Percentiles rank a stretch among this genome's conserved stretches.
These are phyloP conservation scores for Spodoptera litura DNA, from an alignment of 1,140 invertebrate species.

Conservation along the genomic window DNA sequence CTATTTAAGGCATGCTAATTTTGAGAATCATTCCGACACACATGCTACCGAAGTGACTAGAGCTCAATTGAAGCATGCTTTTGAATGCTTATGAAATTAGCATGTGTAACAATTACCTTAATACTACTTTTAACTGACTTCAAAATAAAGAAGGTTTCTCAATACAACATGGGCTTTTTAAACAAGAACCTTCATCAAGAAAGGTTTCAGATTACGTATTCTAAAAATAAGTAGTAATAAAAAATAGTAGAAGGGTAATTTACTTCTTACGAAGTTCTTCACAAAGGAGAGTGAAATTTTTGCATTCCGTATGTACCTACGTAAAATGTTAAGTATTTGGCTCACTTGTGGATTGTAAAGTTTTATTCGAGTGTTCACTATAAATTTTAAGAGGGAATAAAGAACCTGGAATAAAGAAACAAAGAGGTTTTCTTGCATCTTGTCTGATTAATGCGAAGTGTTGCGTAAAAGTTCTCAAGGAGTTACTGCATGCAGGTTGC, in stretches of 20 bases:
- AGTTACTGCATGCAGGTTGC: too few relatives aligned
- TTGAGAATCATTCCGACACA: too few relatives aligned
- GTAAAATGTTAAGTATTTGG: constrained; percentile 28
- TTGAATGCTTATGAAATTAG: too few relatives aligned
- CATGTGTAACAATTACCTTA: too few relatives aligned
- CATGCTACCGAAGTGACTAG: too few relatives aligned
- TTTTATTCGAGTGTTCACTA: constrained; percentile 26
- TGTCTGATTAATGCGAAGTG: not conserved
- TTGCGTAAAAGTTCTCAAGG: too few relatives aligned
- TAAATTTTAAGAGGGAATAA: constrained; percentile 25
- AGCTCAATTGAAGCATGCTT: too few relatives aligned
- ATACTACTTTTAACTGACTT: too few relatives aligned
- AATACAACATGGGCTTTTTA: too few relatives aligned
- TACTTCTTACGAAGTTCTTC: not conserved
- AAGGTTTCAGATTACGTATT: not conserved
- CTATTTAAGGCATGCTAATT: too few relatives aligned
- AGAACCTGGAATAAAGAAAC: constrained; percentile 4
- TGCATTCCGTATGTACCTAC: not conserved
- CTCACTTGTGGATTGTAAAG: constrained; percentile 15
- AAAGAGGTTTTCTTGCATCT: constrained; percentile 15
- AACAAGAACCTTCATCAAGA: not conserved
- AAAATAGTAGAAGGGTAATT: not conserved
- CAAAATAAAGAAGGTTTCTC: too few relatives aligned
- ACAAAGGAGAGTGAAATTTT: constrained; percentile 1
- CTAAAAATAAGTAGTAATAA: not conserved